Evolutionary conservation across 1,140 invertebrate genomes (phyloP), one percentile per base, ranked within the genome.

Genomic region (Zophobas morio): DNA sequence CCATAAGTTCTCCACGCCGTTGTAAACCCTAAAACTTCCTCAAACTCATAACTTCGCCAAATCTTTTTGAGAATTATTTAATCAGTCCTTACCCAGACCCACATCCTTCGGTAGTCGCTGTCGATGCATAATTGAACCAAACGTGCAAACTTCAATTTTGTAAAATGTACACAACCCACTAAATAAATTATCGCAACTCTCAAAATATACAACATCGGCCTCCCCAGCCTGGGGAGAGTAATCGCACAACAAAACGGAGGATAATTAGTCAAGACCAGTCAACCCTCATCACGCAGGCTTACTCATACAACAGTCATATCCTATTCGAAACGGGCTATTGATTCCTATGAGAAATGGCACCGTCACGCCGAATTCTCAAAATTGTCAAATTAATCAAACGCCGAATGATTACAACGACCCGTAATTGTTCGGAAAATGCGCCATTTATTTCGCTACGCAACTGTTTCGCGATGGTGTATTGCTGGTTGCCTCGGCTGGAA

Each of bases 101-200:
- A 20, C 20, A 20, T 20, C 20, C 20, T 20, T 20, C 20, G 20
- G 20, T 20, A 20, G 20, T 20, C 20, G 20, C 20, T 20, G 20
- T 20, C 20, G 20, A 20, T 72, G 51, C 71, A 46, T 74, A 46
- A 74, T 74, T 74, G 40, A 74, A 56, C 54, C 51, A 66, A 37
- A 6, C 56, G 36, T 57, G 39, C 39, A 66, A 66, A 66, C 8
- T 74, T 74, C 33, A 35, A 53, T 5, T 72, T 42, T 20, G 34
- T 49, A 46, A 51, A 47, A 71, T 34, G 36, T 77, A 70, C 77
- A 80, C 77, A 75, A 79, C 76, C 76, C 79, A 75, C 57, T 63
- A 78, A 80, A 80, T 75, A 81, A 78, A 60, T 77, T 80, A 72
- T 42, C 39, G 72, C 76, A 76, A 81, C 79, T 79, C 66, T 74